Evolutionary conservation across 2,113 vertebrate species (phyloP).

Genomic region (Phodopus roborovskii): DNA sequence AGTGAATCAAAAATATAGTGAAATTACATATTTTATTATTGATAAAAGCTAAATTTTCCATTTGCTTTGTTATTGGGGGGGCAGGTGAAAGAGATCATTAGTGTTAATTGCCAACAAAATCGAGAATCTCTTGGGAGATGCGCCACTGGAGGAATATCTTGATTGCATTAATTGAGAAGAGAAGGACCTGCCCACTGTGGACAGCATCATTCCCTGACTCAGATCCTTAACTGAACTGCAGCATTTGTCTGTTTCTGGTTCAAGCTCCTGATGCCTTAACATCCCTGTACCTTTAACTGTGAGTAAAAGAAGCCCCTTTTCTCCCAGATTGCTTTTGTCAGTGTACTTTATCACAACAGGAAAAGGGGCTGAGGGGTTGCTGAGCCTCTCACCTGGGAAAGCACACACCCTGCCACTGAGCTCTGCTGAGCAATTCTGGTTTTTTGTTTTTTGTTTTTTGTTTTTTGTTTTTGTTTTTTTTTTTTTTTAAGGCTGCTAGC

Average conservation of each 20-base stretch:
- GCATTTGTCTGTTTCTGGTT: neutral
- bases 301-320: neutral
- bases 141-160: neutral
- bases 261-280: neutral
- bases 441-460: no score
- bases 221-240: neutral
- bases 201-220: neutral
- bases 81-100: neutral
- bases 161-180: neutral
- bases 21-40: neutral
- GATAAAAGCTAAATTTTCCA: neutral
- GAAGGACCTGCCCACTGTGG: neutral
- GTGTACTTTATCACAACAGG: neutral
- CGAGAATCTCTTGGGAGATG: neutral
- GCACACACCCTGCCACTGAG: neutral
- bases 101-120: neutral
- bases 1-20: constrained; percentile 10
- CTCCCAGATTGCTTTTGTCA: neutral
- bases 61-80: neutral
- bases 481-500: neutral
- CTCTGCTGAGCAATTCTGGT: neutral
- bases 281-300: neutral
- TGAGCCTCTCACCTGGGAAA: neutral
- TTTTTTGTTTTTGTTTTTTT: no score
- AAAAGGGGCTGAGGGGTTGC: neutral